A percentile compares a stretch with the other conserved stretches of the same genome.
Evolutionary conservation across 2,888 invertebrate species (phyloP).

Genomic region (Erannis defoliaria): DNA sequence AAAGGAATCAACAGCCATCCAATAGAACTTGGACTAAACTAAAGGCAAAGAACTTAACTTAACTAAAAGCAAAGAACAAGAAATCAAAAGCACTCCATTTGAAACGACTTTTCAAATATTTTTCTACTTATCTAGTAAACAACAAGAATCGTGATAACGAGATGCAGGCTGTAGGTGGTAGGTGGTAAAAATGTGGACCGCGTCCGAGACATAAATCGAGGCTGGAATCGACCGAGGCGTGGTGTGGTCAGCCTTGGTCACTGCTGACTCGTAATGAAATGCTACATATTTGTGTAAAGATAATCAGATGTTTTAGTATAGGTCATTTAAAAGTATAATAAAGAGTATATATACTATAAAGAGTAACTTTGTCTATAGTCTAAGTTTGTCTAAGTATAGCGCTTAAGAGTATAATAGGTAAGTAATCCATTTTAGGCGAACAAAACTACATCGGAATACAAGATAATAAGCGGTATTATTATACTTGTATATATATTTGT

Average conservation of each 20-base stretch:
- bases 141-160: slow-evolving; percentile 32
- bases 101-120: slow-evolving; percentile 27
- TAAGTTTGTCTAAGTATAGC: too few relatives aligned
- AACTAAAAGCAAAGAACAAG: background rate
- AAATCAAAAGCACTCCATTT: slow-evolving; percentile 5
- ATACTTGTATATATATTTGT: too few relatives aligned
- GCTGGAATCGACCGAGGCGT: slow-evolving; percentile 59
- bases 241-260: slow-evolving; percentile 70
- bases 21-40: too few relatives aligned
- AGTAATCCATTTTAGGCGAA: too few relatives aligned
- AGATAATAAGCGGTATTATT: too few relatives aligned
- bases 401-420: too few relatives aligned
- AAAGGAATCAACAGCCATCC: too few relatives aligned
- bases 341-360: too few relatives aligned
- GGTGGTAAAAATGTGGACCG: slow-evolving; percentile 49
- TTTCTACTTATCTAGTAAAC: slow-evolving; percentile 30
- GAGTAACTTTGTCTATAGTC: too few relatives aligned
- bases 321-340: too few relatives aligned
- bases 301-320: background rate
- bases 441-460: too few relatives aligned
- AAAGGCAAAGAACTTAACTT: too few relatives aligned
- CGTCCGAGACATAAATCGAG: slow-evolving; percentile 52
- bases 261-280: slow-evolving; percentile 30
- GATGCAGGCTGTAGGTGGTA: slow-evolving; percentile 36
- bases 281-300: slow-evolving; percentile 24